Percentiles rank a stretch among this genome's conserved stretches.
These are phyloP conservation scores for Scotopteryx bipunctaria DNA, from an alignment of 2,888 invertebrate genomes.

Conservation along the genomic window DNA sequence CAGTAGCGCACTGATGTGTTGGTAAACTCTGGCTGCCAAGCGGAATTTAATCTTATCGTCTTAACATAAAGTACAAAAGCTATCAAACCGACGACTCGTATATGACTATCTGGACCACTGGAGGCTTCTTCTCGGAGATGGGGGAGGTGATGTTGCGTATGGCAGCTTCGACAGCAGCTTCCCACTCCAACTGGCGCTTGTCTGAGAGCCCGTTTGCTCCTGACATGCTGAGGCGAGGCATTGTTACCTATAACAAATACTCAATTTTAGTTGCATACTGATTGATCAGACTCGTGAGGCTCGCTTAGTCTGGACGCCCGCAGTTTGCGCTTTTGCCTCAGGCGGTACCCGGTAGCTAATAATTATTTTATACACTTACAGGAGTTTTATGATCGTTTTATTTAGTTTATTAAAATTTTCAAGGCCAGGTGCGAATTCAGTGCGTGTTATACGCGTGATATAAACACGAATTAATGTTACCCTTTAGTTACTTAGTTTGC, in stretches of 20 bases:
- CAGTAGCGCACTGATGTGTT: background rate
- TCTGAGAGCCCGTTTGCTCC: constrained; percentile 71
- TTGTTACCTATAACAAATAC: constrained; percentile 84
- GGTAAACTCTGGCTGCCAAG: constrained; percentile 2
- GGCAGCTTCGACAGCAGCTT: constrained; percentile 90
- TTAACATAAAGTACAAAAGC: constrained; percentile 17
- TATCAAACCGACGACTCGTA: constrained; percentile 93
- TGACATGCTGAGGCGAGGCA: constrained; percentile 85
- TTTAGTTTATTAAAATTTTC: too few relatives aligned
- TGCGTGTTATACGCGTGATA: too few relatives aligned
- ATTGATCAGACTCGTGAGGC: too few relatives aligned
- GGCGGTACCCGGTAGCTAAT: too few relatives aligned
- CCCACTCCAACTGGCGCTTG: constrained; percentile 86
- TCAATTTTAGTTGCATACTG: background rate
- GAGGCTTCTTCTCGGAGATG: constrained; percentile 81
- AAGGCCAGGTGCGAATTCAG: too few relatives aligned
- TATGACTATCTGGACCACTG: constrained; percentile 91
- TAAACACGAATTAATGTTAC: too few relatives aligned
- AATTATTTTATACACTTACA: too few relatives aligned
- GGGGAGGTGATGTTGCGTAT: constrained; percentile 88
- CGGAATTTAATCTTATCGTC: constrained; percentile 9
- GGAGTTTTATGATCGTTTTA: too few relatives aligned
- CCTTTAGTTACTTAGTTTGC: too few relatives aligned
- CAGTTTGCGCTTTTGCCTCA: too few relatives aligned
- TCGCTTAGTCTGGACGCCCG: too few relatives aligned